Evolutionary conservation across 2,113 vertebrate genomes (phyloP), one percentile per base, ranked within the genome.

Genomic region (Oreotrochilus melanogaster): DNA sequence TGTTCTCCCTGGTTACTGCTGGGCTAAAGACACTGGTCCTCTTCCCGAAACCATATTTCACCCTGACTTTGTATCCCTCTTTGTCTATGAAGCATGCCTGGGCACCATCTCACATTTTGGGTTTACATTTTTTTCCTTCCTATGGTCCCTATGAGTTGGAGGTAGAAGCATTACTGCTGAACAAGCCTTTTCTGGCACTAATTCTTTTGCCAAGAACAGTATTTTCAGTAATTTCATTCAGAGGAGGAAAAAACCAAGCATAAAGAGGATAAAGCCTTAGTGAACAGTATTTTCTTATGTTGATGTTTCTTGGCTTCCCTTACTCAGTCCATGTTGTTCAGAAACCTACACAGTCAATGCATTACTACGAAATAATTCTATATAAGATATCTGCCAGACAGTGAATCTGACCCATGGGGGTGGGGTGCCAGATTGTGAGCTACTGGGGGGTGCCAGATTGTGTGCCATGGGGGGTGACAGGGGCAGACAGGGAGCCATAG

Each of bases 11-110:
- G 14, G 33, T 19, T 69, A 22, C 8, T 14, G 37, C 33, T 65
- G 5, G 28, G 50, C 39, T 39, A 39, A 39, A 39, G 56, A 30
- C 78, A 51, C 18, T 10, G 48, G 10, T 43, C 42, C 56, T 88
- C 67, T 33, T 28, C 24, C 48, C 48, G 23, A 43, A 75, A n/a
- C 7, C 1, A 0, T 43, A 70, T 30, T n/a, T 76, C 64, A 35
- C 3, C 19, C 1, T 35, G 18, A 22, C 42, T 50, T 42, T 47
- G 47, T 54, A 18, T 39, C 18, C 23, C 45, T 70, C 48, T 58
- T 37, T 33, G 18, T 27, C 54, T 12, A 61, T 7, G 1, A 28
- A 78, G 33, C 2, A 7, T 31, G 24, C 2, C 1, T n/a, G 22
- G 23, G 12, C 18, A 16, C 30, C n/a, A 60, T 50, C 45, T 25